A percentile compares a stretch with the other conserved stretches of the same genome.
These are phyloP conservation scores for Pseudococcus jackbeardsleyi DNA, from an alignment of 2,888 invertebrate species.

Conservation along the genomic window DNA sequence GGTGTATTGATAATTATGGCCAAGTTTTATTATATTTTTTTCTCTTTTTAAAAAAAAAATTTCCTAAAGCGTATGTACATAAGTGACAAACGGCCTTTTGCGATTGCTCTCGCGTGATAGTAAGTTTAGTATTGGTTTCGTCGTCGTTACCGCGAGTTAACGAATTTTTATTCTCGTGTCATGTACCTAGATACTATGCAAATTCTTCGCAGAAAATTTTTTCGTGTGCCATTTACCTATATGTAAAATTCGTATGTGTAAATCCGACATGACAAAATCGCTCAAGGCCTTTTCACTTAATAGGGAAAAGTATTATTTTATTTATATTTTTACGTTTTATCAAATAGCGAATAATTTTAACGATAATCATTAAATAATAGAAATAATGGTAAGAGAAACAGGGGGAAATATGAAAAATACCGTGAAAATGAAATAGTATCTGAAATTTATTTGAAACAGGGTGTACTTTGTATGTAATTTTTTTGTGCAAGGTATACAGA, in stretches of 20 bases:
- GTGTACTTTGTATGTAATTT: not conserved
- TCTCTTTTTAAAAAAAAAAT: constrained; percentile 23
- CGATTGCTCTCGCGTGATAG: constrained; percentile 45
- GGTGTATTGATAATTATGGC: constrained; percentile 38
- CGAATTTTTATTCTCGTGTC: not conserved
- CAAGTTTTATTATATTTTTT: constrained; percentile 39
- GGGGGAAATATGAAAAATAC: not conserved
- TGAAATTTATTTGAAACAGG: not conserved
- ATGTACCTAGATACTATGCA: not conserved
- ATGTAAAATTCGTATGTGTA: constrained; percentile 39
- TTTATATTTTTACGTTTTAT: constrained; percentile 55
- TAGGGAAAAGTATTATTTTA: constrained; percentile 45
- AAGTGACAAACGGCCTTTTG: constrained; percentile 40
- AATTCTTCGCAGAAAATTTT: constrained; percentile 17
- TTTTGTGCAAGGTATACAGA: no score
- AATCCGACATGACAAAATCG: constrained; percentile 54
- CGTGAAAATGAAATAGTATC: not conserved
- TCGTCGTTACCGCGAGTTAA: not conserved
- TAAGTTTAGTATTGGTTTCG: constrained; percentile 8
- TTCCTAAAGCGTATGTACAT: constrained; percentile 4
- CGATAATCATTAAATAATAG: constrained; percentile 54
- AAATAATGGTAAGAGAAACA: constrained; percentile 55
- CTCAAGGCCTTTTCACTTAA: constrained; percentile 56
- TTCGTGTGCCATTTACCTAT: constrained; percentile 49
- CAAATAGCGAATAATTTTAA: constrained; percentile 42